phyloP scores from a whole-genome alignment of 2,888 invertebrate species.

The Ennomos quercinarius region DNA sequence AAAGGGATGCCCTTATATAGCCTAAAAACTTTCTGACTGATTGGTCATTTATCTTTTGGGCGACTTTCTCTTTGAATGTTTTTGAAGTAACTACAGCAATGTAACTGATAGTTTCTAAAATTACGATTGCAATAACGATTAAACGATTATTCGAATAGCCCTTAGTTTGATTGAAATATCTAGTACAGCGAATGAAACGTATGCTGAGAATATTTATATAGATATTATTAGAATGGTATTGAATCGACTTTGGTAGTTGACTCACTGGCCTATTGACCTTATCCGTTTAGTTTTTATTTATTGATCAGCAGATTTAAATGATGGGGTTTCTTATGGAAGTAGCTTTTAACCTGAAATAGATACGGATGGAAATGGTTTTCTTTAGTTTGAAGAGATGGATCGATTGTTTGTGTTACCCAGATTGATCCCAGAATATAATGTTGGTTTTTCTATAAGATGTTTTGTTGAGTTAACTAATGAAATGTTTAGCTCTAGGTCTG shows the following conservation, averaged over 20 bases:
- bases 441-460: no score
- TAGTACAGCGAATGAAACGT: slow-evolving; percentile 37
- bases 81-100: slow-evolving; percentile 25
- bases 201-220: slow-evolving; percentile 9
- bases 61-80: slow-evolving; percentile 37
- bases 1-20: slow-evolving; percentile 37
- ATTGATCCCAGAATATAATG: no score
- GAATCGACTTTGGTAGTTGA: slow-evolving; percentile 51
- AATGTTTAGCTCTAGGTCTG: no score
- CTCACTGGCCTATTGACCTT: slow-evolving; percentile 55
- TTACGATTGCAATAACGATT: slow-evolving; percentile 29
- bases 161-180: slow-evolving; percentile 40
- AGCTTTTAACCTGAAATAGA: slow-evolving; percentile 13
- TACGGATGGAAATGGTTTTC: slow-evolving; percentile 4
- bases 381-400: neutral
- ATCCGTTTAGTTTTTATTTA: slow-evolving; percentile 45
- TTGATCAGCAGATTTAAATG: slow-evolving; percentile 45
- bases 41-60: slow-evolving; percentile 40
- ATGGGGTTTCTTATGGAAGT: slow-evolving; percentile 26
- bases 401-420: slow-evolving; percentile 5
- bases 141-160: slow-evolving; percentile 33
- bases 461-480: no score
- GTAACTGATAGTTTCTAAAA: slow-evolving; percentile 28
- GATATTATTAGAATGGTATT: slow-evolving; percentile 41
- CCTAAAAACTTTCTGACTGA: slow-evolving; percentile 37